Base-by-base conservation (phyloP, 2,888 invertebrate genomes). In the Prenolepis imparis region DNA sequence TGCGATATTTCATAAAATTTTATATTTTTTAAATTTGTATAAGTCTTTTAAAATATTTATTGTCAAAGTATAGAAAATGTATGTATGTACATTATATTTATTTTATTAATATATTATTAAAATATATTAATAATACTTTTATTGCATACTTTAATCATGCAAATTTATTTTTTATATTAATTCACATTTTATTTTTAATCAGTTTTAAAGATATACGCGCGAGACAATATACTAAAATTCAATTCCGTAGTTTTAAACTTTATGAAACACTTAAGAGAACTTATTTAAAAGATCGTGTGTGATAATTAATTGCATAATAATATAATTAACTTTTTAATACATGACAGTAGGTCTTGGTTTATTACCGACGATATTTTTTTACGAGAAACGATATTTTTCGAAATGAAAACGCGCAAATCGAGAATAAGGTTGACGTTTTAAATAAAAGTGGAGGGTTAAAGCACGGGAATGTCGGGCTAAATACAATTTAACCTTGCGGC, bases 401-500 rank as follows among this genome's bases (percentile, higher is more conserved):
- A 44, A 36, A 70, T 80, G 24, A 80, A 36, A 70, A 59, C 24
- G 24, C 24, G 18, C 32, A 68, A 57, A 67, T 18, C 8, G 57
- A 74, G 68, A 39, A 57, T 48, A 64, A 57, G 32, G 32, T 55
- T 63, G 63, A 74, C 18, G 64, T 74, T 84, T 89, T 48, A 85
- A 78, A 80, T 36, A 61, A 78, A 77, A 36, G 24, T 21, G 36
- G 61, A 28, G 63, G 88, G 44, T 67, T 74, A 74, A 87, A 70
- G 72, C 44, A 75, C 55, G 61, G 74, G 68, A 75, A 78, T 82
- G 83, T 87, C 75, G 74, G 44, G 75, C 75, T 84, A 89, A 89
- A 87, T 89, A 83, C 82, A 75, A 81, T 84, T 89, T 84, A 89
- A 86, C 81, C 77, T 86, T 84, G 87, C 52, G 84, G 84, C 61